A percentile compares a stretch with the other conserved stretches of the same genome.
Conservation (phyloP, 2,113 vertebrate species). For the Climacteris rufus region DNA sequence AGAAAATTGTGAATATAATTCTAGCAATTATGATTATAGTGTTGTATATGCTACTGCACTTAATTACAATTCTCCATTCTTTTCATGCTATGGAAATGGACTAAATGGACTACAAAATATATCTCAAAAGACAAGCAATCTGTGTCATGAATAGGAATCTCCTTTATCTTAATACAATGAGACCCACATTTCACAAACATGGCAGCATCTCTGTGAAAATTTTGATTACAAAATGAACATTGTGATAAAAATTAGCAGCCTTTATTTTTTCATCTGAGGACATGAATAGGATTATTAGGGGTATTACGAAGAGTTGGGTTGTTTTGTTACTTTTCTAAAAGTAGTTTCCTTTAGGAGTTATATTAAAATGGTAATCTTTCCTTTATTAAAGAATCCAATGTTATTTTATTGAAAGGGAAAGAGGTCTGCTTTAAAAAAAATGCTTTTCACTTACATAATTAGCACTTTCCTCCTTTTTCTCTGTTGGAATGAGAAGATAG, state of each 20-base stretch:
- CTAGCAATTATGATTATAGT: slow-evolving; percentile 54
- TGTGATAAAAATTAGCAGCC: slow-evolving; percentile 6
- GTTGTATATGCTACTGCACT: slow-evolving; percentile 19
- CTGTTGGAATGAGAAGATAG: neutral
- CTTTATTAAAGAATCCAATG: neutral
- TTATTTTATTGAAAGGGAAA: neutral
- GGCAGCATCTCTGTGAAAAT: slow-evolving; percentile 22
- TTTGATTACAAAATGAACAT: slow-evolving; percentile 53
- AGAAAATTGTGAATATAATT: slow-evolving; percentile 59
- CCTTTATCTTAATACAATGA: slow-evolving; percentile 67
- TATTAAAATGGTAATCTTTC: neutral
- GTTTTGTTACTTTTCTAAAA: neutral
- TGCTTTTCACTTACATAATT: neutral
- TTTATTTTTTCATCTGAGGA: slow-evolving; percentile 37
- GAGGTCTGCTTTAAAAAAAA: neutral
- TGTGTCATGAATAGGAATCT: slow-evolving; percentile 60
- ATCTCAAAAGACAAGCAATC: slow-evolving; percentile 71
- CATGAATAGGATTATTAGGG: slow-evolving; percentile 18
- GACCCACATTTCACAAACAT: slow-evolving; percentile 35
- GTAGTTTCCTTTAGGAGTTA: neutral
- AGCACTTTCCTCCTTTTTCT: neutral
- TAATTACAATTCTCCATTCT: slow-evolving; percentile 63
- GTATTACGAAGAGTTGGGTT: neutral
- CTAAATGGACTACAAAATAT: slow-evolving; percentile 67
- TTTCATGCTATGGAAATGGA: slow-evolving; percentile 63